Percentiles rank a stretch among this genome's conserved stretches.
phyloP scores from a whole-genome alignment of 1,140 invertebrate species.

The Helicoverpa zea region DNA sequence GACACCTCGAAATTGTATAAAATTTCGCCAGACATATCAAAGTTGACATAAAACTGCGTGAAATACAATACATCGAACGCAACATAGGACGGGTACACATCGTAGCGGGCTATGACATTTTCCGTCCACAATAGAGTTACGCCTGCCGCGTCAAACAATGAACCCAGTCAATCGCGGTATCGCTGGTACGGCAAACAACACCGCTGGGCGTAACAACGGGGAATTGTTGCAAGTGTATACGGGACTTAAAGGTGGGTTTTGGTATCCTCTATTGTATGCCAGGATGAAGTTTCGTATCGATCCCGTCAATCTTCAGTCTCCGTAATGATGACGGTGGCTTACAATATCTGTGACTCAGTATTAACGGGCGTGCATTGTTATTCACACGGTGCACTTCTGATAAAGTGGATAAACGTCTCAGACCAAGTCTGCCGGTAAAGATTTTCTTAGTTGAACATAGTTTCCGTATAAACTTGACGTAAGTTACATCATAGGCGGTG shows the following conservation, averaged over 20 bases:
- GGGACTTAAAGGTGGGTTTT: slow-evolving; percentile 47
- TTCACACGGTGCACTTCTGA: background rate
- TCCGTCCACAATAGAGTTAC: slow-evolving; percentile 72
- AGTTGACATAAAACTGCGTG: slow-evolving; percentile 39
- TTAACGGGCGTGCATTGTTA: background rate
- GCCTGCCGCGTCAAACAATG: slow-evolving; percentile 69
- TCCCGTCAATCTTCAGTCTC: slow-evolving; percentile 49
- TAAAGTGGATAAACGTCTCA: background rate
- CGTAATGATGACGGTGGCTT: slow-evolving; percentile 9
- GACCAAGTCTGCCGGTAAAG: too few relatives aligned
- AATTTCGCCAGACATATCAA: slow-evolving; percentile 27
- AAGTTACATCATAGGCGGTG: too few relatives aligned
- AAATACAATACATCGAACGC: slow-evolving; percentile 43
- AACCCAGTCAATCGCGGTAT: slow-evolving; percentile 76
- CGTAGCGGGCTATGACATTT: slow-evolving; percentile 69
- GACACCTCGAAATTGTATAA: slow-evolving; percentile 19
- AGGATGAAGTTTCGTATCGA: slow-evolving; percentile 44
- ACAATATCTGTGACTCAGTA: background rate
- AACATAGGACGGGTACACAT: slow-evolving; percentile 49
- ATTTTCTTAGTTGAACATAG: too few relatives aligned
- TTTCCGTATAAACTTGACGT: too few relatives aligned
- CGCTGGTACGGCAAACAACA: slow-evolving; percentile 66
- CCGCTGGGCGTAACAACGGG: slow-evolving; percentile 51
- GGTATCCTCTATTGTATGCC: slow-evolving; percentile 48
- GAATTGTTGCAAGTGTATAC: slow-evolving; percentile 55